Base-by-base conservation (phyloP, 1,140 invertebrate species). In the Listronotus oregonensis region DNA sequence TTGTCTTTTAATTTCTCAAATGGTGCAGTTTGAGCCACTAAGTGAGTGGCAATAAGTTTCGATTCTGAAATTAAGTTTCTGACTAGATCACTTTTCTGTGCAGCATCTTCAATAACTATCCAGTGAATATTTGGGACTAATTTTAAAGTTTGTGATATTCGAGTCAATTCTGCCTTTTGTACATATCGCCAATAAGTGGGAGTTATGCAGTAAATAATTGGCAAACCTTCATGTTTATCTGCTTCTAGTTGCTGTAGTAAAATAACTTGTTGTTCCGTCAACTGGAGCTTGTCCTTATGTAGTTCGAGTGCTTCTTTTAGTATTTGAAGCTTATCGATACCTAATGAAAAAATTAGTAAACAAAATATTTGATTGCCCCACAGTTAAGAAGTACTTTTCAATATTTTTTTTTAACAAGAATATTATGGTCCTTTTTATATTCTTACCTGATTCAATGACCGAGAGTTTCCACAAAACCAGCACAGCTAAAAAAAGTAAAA, bases 141-240 rank as follows among this genome's bases (percentile, higher is more conserved):
- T 71, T 90, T 85, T 60, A 99, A 87, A 0, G 96, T 94, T 76
- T 98, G 93, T 4, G 92, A 91, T 8, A 99, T 81, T 74, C 95
- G 88, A 66, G 93, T 96, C 9, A 99, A 81, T 78, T 99, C 96
- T 14, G 96, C 96, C 81, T 97, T 98, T 82, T 99, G 97, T 47
- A 93, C 92, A 32, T 90, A 65, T 31, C 96, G 84, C 12, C 87
- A 77, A 79, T 97, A 94, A 0, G 96, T 99, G 21, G 96, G 96
- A 6, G 96, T 99, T 55, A 99, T 90, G 6, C 92, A 89, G 80
- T 93, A 96, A 71, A 96, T 93, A 39, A 81, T 86, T 12, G 86
- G 85, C 62, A 85, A 78, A 78, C 76, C 21, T 18, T 63, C 32
- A 63, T 68, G 59, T 66, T 72, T 65, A 10, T 62, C 47, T 18